Conservation (phyloP, 2,888 invertebrate genomes). For the Drosophila dives region DNA sequence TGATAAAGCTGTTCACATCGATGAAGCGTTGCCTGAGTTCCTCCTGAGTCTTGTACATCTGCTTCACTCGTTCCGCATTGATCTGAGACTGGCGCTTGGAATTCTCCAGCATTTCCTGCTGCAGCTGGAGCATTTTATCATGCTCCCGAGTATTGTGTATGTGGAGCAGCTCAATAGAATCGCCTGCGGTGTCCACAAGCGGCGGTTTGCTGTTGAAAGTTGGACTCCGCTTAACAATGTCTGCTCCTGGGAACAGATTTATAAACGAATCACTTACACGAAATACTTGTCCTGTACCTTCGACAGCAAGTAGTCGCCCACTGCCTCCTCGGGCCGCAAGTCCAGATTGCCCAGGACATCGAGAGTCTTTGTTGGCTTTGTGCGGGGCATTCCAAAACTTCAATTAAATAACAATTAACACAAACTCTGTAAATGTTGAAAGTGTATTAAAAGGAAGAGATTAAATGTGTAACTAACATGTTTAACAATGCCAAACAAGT, state of each 20-base stretch:
- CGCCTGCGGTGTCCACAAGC: constrained; percentile 81
- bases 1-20: constrained; percentile 83
- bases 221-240: not conserved
- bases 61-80: constrained; percentile 74
- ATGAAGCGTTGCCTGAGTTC: constrained; percentile 82
- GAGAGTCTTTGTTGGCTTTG: constrained; percentile 81
- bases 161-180: constrained; percentile 81
- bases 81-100: constrained; percentile 71
- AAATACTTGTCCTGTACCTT: constrained; percentile 78
- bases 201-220: constrained; percentile 78
- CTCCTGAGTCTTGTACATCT: constrained; percentile 77
- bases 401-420: constrained; percentile 8
- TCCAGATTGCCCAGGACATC: constrained; percentile 83
- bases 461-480: constrained; percentile 15
- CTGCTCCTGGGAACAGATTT: not conserved
- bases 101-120: constrained; percentile 79
- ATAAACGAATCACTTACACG: constrained; percentile 62
- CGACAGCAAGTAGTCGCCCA: constrained; percentile 81
- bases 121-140: constrained; percentile 76
- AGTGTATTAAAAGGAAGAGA: constrained; percentile 7
- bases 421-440: constrained; percentile 1
- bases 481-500: constrained; percentile 3
- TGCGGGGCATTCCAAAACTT: constrained; percentile 79
- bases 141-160: constrained; percentile 83
- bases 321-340: constrained; percentile 82